These are phyloP conservation scores for Torymus auratus DNA, from an alignment of 2,888 invertebrate genomes.

Conservation along the genomic window DNA sequence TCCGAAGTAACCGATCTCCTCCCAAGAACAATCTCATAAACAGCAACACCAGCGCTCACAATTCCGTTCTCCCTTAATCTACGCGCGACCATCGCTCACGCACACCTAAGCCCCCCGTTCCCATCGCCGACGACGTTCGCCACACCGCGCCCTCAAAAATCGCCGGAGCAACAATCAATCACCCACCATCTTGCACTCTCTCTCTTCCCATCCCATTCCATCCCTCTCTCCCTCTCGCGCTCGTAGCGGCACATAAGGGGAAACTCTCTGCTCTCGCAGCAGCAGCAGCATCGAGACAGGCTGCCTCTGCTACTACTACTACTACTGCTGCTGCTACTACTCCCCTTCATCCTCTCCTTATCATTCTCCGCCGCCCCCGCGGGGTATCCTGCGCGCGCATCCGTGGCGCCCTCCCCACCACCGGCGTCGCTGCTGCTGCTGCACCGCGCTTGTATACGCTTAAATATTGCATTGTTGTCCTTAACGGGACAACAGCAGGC, in stretches of 20 bases:
- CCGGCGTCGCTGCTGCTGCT: slow-evolving; percentile 51
- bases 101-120: too few species aligned
- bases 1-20: too few species aligned
- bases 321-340: not conserved
- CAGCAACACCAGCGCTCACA: too few species aligned
- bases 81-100: too few species aligned
- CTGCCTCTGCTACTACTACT: too few species aligned
- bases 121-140: too few species aligned
- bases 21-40: too few species aligned
- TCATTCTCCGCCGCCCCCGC: slow-evolving; percentile 52
- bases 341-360: slow-evolving; percentile 51
- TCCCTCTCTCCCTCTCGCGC: not conserved
- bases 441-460: slow-evolving; percentile 70
- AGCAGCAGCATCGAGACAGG: not conserved
- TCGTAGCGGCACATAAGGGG: not conserved
- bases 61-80: too few species aligned
- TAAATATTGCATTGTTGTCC: slow-evolving; percentile 77
- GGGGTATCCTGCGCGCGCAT: slow-evolving; percentile 61
- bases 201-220: slow-evolving; percentile 1
- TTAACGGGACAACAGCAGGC: slow-evolving; percentile 67
- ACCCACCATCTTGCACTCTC: slow-evolving; percentile 15
- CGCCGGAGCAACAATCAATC: slow-evolving; percentile 11
- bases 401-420: slow-evolving; percentile 62
- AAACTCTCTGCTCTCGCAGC: not conserved
- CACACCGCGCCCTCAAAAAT: slow-evolving; percentile 20